phyloP scores from a whole-genome alignment of 2,888 invertebrate genomes.

The Agriopis leucophaearia region DNA sequence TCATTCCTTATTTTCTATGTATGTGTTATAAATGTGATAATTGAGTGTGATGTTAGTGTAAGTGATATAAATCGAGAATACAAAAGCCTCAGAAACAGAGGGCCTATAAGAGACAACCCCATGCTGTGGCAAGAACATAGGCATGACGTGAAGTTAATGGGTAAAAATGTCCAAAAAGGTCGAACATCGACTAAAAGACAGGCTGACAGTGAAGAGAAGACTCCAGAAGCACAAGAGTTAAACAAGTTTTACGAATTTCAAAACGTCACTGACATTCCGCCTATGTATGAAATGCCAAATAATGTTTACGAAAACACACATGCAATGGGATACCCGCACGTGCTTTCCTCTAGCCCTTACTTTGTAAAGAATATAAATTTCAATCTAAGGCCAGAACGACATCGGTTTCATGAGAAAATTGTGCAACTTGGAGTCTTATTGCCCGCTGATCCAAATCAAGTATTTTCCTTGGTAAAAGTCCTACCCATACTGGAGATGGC shows the following conservation, averaged over 20 bases:
- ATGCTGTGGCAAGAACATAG: conserved; percentile 61
- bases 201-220: conserved; percentile 61
- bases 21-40: conserved; percentile 82
- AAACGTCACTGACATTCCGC: conserved; percentile 63
- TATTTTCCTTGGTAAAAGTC: conserved; percentile 88
- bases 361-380: conserved; percentile 76
- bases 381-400: conserved; percentile 70
- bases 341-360: conserved; percentile 70
- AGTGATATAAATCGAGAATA: conserved; percentile 69
- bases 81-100: conserved; percentile 48
- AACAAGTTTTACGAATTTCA: conserved; percentile 67
- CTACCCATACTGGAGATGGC: conserved; percentile 91
- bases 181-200: conserved; percentile 61
- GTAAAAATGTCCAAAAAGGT: conserved; percentile 60
- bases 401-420: conserved; percentile 75
- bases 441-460: conserved; percentile 87
- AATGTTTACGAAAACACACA: conserved; percentile 62
- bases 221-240: conserved; percentile 62
- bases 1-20: conserved; percentile 74
- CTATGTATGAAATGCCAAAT: conserved; percentile 51
- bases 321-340: conserved; percentile 75
- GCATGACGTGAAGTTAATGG: conserved; percentile 55
- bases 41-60: conserved; percentile 81
- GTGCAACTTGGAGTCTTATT: conserved; percentile 89
- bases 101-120: conserved; percentile 54